Base-by-base conservation (phyloP, 2,888 invertebrate species). In the Chalcosyrphus nemorum region DNA sequence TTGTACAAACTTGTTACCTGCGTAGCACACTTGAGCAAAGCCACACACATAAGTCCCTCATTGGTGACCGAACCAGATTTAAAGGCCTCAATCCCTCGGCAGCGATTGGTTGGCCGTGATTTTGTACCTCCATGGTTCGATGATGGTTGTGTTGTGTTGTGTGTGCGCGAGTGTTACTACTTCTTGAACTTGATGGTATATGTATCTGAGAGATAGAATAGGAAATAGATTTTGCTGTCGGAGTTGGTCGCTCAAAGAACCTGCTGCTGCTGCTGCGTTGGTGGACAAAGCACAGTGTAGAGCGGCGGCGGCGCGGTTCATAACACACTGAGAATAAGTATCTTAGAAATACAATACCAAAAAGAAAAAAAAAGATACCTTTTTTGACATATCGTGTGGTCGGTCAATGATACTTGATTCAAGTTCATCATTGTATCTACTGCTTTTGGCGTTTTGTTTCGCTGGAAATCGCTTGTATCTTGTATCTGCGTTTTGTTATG, bases 31-130 rank as follows among this genome's bases (percentile, higher is more conserved):
- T 52, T 15, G 57, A n/a, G 70, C 75, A 68, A 75, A 75, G 65
- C 84, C 80, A 80, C 80, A 84, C 84, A 68, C 70, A n/a, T n/a
- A n/a, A 75, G 68, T 63, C 52, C 65, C 84, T 80, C 84, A 84
- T 84, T 84, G 84, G 84, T 63, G 84, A 84, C 84, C 84, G 84
- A 84, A 84, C 84, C 84, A 84, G 84, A 84, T 84, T 54, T 70
- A 32, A 84, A 84, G 74, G 75, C 80, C 80, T 70, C 70, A 65
- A 68, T 75, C 74, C 70, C 19, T 19, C 80, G 84, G 43, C 84
- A 80, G 17, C 75, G 84, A 84, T 84, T 84, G 84, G 84, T 75
- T 84, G 84, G 84, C 84, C 84, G 84, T 84, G 84, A 84, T 84
- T 84, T 84, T 84, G 43, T 38, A 56, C 59, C 38, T 56, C 38